Conservation (phyloP, 1,140 invertebrate species). For the Notospermus geniculatus region DNA sequence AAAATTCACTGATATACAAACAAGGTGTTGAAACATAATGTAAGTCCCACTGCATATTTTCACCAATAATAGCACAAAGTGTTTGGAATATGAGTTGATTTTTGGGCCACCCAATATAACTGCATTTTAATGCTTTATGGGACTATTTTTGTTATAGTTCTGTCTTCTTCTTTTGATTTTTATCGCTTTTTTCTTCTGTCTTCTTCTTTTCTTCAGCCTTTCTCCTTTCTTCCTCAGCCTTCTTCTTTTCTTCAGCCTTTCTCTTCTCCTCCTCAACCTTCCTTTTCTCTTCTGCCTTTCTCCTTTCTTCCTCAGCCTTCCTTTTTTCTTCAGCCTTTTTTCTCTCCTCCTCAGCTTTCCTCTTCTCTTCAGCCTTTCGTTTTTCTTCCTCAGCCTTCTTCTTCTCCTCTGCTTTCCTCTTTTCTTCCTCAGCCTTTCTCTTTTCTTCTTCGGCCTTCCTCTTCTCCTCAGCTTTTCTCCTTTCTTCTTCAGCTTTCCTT, state of each 20-base stretch:
- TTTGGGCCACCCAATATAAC: no score
- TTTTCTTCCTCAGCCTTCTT: constrained; percentile 1
- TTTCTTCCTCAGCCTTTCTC: constrained; percentile 10
- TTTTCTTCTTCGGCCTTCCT: constrained; percentile 11
- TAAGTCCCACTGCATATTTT: no score
- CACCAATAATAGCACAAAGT: no score
- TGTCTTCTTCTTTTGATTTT: background rate
- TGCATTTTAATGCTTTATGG: no score
- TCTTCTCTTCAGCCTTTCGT: constrained; percentile 8
- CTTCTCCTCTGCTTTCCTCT: constrained; percentile 2
- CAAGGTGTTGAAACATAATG: no score
- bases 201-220: background rate
- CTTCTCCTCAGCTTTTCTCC: constrained; percentile 15
- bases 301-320: constrained; percentile 4
- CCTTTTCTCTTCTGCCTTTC: constrained; percentile 7
- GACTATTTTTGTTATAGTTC: no score
- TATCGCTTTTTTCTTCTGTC: background rate
- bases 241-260: constrained; percentile 8
- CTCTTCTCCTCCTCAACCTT: constrained; percentile 10
- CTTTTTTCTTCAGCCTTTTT: background rate
- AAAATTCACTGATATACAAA: no score
- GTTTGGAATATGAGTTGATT: no score
- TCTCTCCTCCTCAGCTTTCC: constrained; percentile 9
- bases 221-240: constrained; percentile 9
- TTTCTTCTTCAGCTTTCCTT: constrained; percentile 8